Conservation (phyloP, 2,113 vertebrate genomes). For the Scomber scombrus region DNA sequence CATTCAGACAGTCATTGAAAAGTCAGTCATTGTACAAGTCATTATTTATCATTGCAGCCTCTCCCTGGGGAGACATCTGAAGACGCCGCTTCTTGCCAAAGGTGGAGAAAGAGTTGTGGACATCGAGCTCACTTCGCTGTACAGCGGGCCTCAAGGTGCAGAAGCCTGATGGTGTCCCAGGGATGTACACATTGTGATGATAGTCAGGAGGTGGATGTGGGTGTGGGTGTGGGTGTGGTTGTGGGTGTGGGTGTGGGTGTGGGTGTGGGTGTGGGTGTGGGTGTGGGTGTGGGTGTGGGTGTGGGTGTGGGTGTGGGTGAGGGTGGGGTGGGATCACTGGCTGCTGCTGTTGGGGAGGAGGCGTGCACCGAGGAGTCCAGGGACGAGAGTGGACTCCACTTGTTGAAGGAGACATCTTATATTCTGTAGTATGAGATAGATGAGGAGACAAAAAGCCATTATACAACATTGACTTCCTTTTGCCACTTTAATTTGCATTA, state of each 20-base stretch:
- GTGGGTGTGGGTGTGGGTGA: conserved; percentile 81
- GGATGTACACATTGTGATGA: conserved; percentile 94
- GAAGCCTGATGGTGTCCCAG: conserved; percentile 88
- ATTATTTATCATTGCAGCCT: conserved; percentile 90
- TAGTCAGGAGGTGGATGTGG: conserved; percentile 89
- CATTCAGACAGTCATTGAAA: conserved; percentile 20
- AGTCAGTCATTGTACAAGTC: conserved; percentile 87
- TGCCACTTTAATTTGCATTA: conserved; percentile 18
- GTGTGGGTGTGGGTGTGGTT: conserved; percentile 71
- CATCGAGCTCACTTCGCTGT: conserved; percentile 86
- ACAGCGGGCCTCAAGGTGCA: conserved; percentile 85
- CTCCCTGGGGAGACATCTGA: conserved; percentile 87
- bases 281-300: no score
- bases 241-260: no score
- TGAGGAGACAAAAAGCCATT: conserved; percentile 4
- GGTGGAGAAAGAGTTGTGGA: conserved; percentile 93
- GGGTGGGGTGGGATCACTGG: conserved; percentile 76
- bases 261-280: no score
- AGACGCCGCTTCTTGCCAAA: conserved; percentile 93
- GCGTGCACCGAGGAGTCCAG: conserved; percentile 89
- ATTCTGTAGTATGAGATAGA: conserved; percentile 79
- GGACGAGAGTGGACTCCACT: conserved; percentile 80
- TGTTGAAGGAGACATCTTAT: conserved; percentile 86
- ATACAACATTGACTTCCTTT: conserved; percentile 29
- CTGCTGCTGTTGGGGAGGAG: conserved; percentile 82